Evolutionary conservation across 2,888 invertebrate species (phyloP).

Genomic region (Dugesia japonica): DNA sequence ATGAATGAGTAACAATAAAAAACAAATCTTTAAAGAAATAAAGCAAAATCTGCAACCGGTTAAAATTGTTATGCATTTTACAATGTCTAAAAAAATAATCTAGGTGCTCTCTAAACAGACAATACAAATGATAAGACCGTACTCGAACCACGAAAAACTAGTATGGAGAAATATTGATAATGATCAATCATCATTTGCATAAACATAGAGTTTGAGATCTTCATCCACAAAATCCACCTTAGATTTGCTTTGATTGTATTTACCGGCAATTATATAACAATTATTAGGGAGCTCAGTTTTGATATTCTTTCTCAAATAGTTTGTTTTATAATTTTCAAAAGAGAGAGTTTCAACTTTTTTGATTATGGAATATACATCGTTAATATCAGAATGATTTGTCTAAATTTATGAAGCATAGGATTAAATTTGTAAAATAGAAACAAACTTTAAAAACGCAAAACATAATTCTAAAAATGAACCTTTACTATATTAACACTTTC

Average conservation of each 20-base stretch:
- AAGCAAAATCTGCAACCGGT: slow-evolving; percentile 20
- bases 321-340: background rate
- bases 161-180: background rate
- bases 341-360: background rate
- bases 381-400: background rate
- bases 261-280: background rate
- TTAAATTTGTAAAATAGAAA: no score
- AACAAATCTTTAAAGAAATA: slow-evolving; percentile 16
- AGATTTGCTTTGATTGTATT: slow-evolving; percentile 14
- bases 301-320: background rate
- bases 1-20: slow-evolving; percentile 20
- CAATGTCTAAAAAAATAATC: slow-evolving; percentile 20
- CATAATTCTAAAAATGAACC: no score
- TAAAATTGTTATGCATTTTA: background rate
- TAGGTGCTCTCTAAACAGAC: slow-evolving; percentile 6
- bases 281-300: background rate
- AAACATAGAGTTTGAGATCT: background rate
- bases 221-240: background rate
- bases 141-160: background rate
- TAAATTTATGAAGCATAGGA: no score
- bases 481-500: no score
- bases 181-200: background rate
- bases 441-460: no score
- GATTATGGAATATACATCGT: background rate
- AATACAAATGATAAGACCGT: background rate